Percentiles rank a stretch among this genome's conserved stretches.
phyloP scores from a whole-genome alignment of 2,888 invertebrate genomes.

The Beris chalybata region DNA sequence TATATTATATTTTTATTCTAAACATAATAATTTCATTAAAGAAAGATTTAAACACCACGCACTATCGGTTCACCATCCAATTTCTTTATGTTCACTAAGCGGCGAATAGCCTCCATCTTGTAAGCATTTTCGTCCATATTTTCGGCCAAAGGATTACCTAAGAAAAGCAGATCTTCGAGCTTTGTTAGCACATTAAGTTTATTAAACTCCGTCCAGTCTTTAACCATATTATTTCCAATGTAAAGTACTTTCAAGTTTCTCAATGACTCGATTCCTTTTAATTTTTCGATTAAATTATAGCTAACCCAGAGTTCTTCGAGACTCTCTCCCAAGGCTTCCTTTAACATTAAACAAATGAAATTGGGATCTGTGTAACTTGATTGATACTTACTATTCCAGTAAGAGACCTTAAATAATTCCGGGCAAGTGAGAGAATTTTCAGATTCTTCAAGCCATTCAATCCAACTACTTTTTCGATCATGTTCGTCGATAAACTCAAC shows the following conservation, averaged over 20 bases:
- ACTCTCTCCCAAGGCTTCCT: constrained; percentile 84
- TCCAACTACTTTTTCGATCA: constrained; percentile 90
- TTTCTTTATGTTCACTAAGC: constrained; percentile 76
- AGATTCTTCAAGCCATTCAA: constrained; percentile 81
- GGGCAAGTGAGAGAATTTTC: constrained; percentile 78
- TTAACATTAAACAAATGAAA: not conserved
- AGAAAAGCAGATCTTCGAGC: constrained; percentile 78
- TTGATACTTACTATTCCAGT: constrained; percentile 70
- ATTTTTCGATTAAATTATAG: constrained; percentile 89
- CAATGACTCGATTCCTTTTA: constrained; percentile 82
- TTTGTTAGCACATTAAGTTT: constrained; percentile 73
- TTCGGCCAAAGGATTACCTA: constrained; percentile 79
- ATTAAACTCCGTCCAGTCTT: constrained; percentile 88
- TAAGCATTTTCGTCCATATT: constrained; percentile 71
- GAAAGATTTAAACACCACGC: constrained; percentile 50
- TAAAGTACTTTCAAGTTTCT: constrained; percentile 81
- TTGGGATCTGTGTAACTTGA: constrained; percentile 37
- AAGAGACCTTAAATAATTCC: constrained; percentile 89
- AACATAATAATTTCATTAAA: too few relatives aligned
- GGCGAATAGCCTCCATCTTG: constrained; percentile 69
- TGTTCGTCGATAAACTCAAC: constrained; percentile 88
- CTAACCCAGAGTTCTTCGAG: constrained; percentile 94
- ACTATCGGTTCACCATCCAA: constrained; percentile 79
- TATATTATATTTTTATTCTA: too few relatives aligned
- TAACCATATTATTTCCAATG: constrained; percentile 81